These are phyloP conservation scores for Calameuta pallipes DNA, from an alignment of 2,888 invertebrate species.

Conservation along the genomic window DNA sequence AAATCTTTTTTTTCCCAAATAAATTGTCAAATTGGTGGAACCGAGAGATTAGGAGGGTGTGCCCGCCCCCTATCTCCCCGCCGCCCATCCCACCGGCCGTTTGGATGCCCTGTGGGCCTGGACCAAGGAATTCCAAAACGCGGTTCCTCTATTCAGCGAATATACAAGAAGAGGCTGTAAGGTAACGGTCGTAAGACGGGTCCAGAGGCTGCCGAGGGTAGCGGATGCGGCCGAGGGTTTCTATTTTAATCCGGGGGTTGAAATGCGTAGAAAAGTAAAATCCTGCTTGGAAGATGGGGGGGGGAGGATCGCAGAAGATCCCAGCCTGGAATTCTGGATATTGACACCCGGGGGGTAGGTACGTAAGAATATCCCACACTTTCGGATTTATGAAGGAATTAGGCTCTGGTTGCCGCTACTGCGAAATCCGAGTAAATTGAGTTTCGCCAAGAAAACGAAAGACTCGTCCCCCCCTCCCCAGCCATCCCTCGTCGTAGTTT, in stretches of 20 bases:
- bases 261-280: slow-evolving; percentile 17
- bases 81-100: no score
- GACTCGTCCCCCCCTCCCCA: no score
- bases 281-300: slow-evolving; percentile 16
- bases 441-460: slow-evolving; percentile 8
- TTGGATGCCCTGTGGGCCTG: not conserved
- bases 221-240: slow-evolving; percentile 27
- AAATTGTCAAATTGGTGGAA: not conserved
- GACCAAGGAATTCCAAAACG: not conserved
- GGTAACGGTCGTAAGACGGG: not conserved
- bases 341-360: slow-evolving; percentile 34
- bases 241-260: slow-evolving; percentile 49
- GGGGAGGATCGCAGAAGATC: not conserved
- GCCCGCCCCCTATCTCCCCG: no score
- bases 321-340: slow-evolving; percentile 41
- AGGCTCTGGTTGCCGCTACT: slow-evolving; percentile 23
- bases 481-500: no score
- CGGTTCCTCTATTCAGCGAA: not conserved
- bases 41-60: not conserved
- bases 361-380: slow-evolving; percentile 41
- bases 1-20: not conserved
- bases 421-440: slow-evolving; percentile 35
- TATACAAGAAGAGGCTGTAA: not conserved
- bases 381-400: slow-evolving; percentile 43
- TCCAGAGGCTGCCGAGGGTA: not conserved